A percentile compares a stretch with the other conserved stretches of the same genome.
Evolutionary conservation across 2,888 invertebrate species (phyloP).

Genomic region (Melipona bicolor): DNA sequence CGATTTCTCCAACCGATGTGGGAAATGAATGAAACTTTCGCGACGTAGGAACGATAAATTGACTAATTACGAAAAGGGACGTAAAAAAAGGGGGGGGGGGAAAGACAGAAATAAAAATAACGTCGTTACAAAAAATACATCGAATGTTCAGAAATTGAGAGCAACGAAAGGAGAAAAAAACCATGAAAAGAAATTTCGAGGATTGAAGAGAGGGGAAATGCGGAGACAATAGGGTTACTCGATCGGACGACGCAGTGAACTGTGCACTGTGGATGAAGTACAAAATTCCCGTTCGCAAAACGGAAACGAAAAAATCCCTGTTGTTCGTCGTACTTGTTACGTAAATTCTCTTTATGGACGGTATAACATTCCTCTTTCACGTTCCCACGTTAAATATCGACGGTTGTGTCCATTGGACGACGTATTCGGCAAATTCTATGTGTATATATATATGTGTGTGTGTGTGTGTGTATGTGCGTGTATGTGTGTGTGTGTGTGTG

Average conservation of each 20-base stretch:
- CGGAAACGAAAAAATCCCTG: conserved; percentile 57
- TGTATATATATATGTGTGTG: background rate
- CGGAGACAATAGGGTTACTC: conserved; percentile 30
- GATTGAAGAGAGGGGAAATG: background rate
- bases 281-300: conserved; percentile 55
- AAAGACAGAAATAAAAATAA: background rate
- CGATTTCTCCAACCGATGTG: background rate
- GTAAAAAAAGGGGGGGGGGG: background rate
- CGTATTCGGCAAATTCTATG: conserved; percentile 12
- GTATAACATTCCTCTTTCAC: conserved; percentile 58
- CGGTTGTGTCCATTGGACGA: conserved; percentile 30
- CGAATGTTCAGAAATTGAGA: background rate
- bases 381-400: conserved; percentile 43
- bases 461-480: no score
- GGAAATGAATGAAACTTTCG: background rate
- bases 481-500: no score
- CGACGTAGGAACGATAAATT: background rate
- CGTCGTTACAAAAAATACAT: background rate
- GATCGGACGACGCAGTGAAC: conserved; percentile 47
- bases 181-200: background rate
- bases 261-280: conserved; percentile 43
- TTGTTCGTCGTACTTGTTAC: conserved; percentile 56
- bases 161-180: background rate
- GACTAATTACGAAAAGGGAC: background rate
- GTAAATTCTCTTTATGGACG: conserved; percentile 66